Evolutionary conservation across 2,797 vertebrate species (phyloP).

Genomic region (Liasis olivaceus): DNA sequence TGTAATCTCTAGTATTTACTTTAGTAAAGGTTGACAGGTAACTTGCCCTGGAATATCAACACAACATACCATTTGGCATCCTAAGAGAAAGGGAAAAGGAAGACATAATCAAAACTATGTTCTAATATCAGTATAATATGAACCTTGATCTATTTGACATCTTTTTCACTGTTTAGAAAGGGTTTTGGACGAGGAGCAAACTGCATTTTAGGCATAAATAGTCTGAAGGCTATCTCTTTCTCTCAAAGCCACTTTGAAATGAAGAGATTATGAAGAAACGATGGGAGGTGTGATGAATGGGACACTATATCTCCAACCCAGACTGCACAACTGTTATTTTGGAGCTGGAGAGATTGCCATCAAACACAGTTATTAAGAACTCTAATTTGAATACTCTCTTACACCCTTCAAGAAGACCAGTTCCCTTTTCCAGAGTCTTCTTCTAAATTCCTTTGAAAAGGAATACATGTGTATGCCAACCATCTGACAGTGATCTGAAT

Average conservation of each 20-base stretch:
- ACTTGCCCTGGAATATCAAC: background rate
- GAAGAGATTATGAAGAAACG: background rate
- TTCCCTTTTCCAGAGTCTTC: background rate
- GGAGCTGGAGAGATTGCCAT: background rate
- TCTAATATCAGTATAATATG: background rate
- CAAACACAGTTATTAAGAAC: background rate
- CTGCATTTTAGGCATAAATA: background rate
- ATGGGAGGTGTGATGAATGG: background rate
- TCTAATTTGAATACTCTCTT: background rate
- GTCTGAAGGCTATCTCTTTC: background rate
- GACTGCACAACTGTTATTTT: background rate
- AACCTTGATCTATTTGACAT: background rate
- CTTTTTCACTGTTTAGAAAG: background rate
- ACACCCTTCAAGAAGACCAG: background rate
- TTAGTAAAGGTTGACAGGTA: constrained; percentile 15
- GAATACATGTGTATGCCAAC: background rate
- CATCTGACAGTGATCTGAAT: background rate
- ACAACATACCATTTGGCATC: background rate
- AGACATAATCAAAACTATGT: background rate
- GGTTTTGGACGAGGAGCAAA: background rate
- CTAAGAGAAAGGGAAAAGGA: background rate
- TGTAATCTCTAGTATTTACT: background rate
- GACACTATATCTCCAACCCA: background rate
- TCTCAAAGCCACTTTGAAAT: background rate
- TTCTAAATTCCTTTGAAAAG: background rate